Evolutionary conservation across 2,888 invertebrate genomes (phyloP).

Genomic region (Beris morrisii): DNA sequence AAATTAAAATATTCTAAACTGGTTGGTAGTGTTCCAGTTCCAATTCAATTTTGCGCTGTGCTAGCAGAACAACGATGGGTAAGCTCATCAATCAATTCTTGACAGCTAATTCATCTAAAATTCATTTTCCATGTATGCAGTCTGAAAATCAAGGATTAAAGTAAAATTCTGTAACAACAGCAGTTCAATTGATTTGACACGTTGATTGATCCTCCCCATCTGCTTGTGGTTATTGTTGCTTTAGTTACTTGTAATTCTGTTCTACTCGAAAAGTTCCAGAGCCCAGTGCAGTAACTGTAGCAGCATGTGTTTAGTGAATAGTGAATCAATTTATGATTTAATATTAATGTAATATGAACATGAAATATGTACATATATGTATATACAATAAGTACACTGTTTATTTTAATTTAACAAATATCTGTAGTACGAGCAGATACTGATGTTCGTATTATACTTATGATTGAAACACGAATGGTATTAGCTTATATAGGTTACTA

Average conservation of each 20-base stretch:
- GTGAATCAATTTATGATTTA: slow-evolving; percentile 12
- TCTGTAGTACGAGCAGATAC: no score
- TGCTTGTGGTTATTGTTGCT: slow-evolving; percentile 1
- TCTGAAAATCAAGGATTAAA: slow-evolving; percentile 28
- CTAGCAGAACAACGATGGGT: neutral
- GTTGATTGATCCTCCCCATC: slow-evolving; percentile 45
- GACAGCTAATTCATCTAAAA: slow-evolving; percentile 32
- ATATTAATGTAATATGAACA: slow-evolving; percentile 2
- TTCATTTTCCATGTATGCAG: slow-evolving; percentile 25
- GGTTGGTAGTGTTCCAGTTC: no score
- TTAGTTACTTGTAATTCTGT: slow-evolving; percentile 6
- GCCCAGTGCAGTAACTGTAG: slow-evolving; percentile 1
- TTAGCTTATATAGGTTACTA: no score
- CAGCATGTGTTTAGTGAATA: slow-evolving; percentile 13
- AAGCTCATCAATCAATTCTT: slow-evolving; percentile 28
- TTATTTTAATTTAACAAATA: no score
- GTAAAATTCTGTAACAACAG: slow-evolving; percentile 22
- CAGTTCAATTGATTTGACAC: slow-evolving; percentile 46
- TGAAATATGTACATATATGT: no score
- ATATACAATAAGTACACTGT: no score
- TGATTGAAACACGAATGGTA: no score
- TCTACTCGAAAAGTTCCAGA: slow-evolving; percentile 7
- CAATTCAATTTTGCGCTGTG: no score
- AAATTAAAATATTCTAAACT: no score
- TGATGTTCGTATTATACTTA: no score